phyloP scores from a whole-genome alignment of 92 coral and sea anemone genomes.

The Montipora capitata region DNA sequence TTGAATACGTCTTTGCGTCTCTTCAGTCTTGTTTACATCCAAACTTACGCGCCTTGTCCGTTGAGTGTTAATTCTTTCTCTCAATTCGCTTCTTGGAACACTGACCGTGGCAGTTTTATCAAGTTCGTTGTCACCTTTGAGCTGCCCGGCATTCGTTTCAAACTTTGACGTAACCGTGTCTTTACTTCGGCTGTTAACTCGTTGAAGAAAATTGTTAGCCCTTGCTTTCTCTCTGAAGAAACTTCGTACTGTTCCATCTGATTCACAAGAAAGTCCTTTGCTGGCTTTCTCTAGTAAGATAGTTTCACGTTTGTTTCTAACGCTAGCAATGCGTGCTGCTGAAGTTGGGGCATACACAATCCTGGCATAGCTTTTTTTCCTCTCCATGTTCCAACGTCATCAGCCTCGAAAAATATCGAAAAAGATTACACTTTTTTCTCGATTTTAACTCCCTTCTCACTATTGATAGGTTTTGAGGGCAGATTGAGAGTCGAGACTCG shows the following conservation, averaged over 20 bases:
- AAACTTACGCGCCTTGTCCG: conserved; percentile 21
- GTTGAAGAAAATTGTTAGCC: conserved; percentile 11
- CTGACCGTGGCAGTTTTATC: not conserved
- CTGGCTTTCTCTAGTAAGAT: conserved; percentile 10
- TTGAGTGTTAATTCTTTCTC: not conserved
- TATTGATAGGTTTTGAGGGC: no score
- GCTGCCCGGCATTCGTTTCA: not conserved
- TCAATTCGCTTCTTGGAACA: not conserved
- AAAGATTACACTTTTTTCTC: not conserved
- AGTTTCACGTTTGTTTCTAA: conserved; percentile 54
- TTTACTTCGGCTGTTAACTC: not conserved
- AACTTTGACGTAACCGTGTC: not conserved
- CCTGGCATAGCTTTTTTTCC: conserved; percentile 3
- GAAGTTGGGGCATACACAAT: not conserved
- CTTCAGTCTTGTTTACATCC: conserved; percentile 4
- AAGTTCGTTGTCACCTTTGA: not conserved
- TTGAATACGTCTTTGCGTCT: conserved; percentile 31
- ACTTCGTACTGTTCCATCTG: not conserved
- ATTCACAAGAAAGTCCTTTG: not conserved
- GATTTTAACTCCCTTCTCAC: not conserved
- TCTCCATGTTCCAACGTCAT: not conserved
- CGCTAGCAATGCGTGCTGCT: conserved; percentile 33
- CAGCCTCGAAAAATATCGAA: no score
- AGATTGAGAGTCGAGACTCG: not conserved
- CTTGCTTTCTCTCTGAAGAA: conserved; percentile 35